Evolutionary conservation across 2,888 invertebrate genomes (phyloP).

Genomic region (Ornithoptera priamus): DNA sequence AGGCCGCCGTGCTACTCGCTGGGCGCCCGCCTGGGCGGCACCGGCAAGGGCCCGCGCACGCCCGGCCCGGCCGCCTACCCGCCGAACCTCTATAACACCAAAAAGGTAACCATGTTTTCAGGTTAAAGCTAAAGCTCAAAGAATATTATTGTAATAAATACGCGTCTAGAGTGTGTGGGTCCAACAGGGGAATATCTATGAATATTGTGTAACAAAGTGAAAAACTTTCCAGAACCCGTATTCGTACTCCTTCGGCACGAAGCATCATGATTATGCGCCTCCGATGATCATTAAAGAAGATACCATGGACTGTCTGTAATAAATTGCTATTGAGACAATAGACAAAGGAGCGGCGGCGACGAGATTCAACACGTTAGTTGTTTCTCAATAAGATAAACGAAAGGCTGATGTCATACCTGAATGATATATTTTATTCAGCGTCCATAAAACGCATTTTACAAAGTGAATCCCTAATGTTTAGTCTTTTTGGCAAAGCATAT

Average conservation of each 20-base stretch:
- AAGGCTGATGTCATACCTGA: too few relatives aligned
- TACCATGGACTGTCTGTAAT: conserved; percentile 74
- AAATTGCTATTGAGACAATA: neutral
- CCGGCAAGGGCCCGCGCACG: conserved; percentile 50
- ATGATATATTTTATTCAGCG: too few relatives aligned
- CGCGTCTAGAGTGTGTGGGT: too few relatives aligned
- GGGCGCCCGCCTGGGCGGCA: conserved; percentile 55
- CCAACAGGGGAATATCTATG: too few relatives aligned
- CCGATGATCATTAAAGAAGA: conserved; percentile 82
- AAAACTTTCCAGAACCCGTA: conserved; percentile 58
- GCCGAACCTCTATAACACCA: conserved; percentile 67
- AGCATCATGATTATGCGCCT: conserved; percentile 75
- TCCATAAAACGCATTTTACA: too few relatives aligned
- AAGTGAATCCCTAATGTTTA: too few relatives aligned
- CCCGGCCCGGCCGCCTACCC: conserved; percentile 75
- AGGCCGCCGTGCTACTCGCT: conserved; percentile 67
- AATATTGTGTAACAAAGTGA: too few relatives aligned
- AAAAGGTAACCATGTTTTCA: conserved; percentile 41
- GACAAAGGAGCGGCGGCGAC: neutral
- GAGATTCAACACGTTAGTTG: neutral
- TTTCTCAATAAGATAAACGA: neutral
- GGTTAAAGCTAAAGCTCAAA: too few relatives aligned
- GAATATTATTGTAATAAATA: too few relatives aligned
- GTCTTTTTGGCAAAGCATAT: neutral
- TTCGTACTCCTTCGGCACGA: conserved; percentile 81